Conservation (phyloP, 2,888 invertebrate genomes). For the Diploptera punctata region DNA sequence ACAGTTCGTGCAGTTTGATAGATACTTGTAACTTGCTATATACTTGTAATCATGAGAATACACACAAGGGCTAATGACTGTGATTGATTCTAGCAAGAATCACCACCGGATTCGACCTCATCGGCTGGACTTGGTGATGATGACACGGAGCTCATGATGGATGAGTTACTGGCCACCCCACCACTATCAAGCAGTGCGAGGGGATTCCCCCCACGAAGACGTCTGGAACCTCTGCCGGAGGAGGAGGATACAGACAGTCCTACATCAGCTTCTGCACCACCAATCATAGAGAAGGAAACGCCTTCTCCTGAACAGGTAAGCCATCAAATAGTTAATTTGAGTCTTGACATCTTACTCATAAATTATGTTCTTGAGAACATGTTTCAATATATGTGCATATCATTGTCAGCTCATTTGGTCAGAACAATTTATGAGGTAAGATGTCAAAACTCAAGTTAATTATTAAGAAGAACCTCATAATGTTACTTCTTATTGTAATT, state of each 20-base stretch:
- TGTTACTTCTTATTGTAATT: too few species aligned
- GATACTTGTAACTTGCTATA: too few species aligned
- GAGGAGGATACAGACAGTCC: constrained; percentile 68
- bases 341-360: too few species aligned
- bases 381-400: too few species aligned
- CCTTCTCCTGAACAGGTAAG: constrained; percentile 49
- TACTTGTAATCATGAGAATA: too few species aligned
- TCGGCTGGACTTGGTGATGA: constrained; percentile 54
- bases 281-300: constrained; percentile 30
- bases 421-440: too few species aligned
- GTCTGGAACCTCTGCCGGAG: constrained; percentile 82
- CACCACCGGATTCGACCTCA: constrained; percentile 33
- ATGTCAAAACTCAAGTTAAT: too few species aligned
- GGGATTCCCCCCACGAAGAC: constrained; percentile 74
- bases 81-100: constrained; percentile 30
- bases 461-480: too few species aligned
- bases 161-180: constrained; percentile 74
- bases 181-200: constrained; percentile 76
- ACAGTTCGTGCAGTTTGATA: constrained; percentile 44
- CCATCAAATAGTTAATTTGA: too few species aligned
- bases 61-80: too few species aligned
- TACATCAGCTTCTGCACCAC: constrained; percentile 53
- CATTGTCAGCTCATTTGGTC: too few species aligned
- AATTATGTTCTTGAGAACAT: too few species aligned
- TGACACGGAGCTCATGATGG: constrained; percentile 83